These are phyloP conservation scores for Calidris pugnax DNA, from an alignment of 2,113 vertebrate genomes.

Conservation along the genomic window DNA sequence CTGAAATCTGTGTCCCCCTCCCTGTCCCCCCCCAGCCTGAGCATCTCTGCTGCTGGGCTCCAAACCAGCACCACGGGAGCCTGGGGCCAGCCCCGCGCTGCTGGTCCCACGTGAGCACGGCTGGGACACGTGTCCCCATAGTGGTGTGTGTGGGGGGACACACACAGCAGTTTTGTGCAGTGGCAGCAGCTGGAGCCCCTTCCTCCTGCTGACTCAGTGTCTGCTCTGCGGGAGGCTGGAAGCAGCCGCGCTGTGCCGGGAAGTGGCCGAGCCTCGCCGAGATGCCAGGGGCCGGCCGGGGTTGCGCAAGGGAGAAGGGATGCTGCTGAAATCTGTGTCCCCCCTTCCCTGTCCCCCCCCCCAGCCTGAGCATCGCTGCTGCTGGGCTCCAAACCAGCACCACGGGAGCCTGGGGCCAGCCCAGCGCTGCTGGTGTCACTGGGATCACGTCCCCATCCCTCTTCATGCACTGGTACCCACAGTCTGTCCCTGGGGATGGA, in stretches of 20 bases:
- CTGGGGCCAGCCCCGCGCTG: background rate
- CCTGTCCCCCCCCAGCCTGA: background rate
- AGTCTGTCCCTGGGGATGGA: background rate
- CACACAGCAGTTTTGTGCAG: background rate
- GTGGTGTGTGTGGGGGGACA: accelerated
- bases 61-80: background rate
- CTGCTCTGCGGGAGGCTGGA: background rate
- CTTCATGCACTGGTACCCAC: background rate
- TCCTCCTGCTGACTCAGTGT: constrained; percentile 52
- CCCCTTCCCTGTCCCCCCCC: too few relatives aligned
- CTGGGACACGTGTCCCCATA: background rate
- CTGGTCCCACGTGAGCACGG: accelerated
- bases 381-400: background rate
- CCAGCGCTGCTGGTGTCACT: background rate
- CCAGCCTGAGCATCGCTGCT: background rate
- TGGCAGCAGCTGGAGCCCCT: constrained; percentile 35
- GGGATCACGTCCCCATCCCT: accelerated
- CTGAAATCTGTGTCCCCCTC: background rate
- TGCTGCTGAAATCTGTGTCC: background rate
- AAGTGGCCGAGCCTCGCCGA: background rate
- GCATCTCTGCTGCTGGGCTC: background rate
- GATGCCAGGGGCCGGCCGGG: background rate
- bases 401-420: background rate
- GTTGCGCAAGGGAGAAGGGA: background rate
- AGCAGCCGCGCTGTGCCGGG: background rate